Evolutionary conservation across 2,113 vertebrate species (phyloP), one percentile per base, ranked within the genome.

Genomic region (Hypocryptadius cinnamomeus): DNA sequence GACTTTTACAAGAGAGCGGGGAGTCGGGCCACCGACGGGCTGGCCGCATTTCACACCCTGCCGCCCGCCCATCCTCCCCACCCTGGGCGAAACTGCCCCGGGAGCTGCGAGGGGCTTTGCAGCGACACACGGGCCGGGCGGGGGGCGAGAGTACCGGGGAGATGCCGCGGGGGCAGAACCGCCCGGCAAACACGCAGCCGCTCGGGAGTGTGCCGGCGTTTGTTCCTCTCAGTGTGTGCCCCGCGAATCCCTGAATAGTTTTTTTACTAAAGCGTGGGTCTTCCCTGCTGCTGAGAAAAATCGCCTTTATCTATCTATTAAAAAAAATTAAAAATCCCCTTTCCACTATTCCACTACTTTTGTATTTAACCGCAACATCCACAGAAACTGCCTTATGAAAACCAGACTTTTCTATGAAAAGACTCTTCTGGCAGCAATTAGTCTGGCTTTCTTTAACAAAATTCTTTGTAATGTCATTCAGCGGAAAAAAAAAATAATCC

Each of bases 391-490:
- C 94, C 83, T 98, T 98, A 98, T 97, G 97, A 97, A 97, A 98
- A 98, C 96, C 98, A 98, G 98, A 98, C 95, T 97, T 94, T 96
- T 95, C 96, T 95, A 87, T 91, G 95, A 96, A 96, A 97, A 95
- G 64, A 72, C 89, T 97, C 96, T 98, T 98, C 98, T 98, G 97
- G 97, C 97, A 98, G 97, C 97, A 98, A 97, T 97, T 97, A 98
- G 97, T 94, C 97, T 97, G 96, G 93, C 96, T 97, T 98, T 96
- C 97, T 97, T 97, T 96, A 96, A 96, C 96, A 98, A 97, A 98
- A 98, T 97, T 98, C 97, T 98, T 98, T 97, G 96, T 98, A 97
- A 98, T 97, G 97, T 97, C 97, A 97, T 98, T 98, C 97, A 96
- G 83, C 13, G 27, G 83, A 92, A 28, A 11, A 22, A 11, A 22